A percentile compares a stretch with the other conserved stretches of the same genome.
phyloP scores from a whole-genome alignment of 2,888 invertebrate species.

The Merodon equestris region DNA sequence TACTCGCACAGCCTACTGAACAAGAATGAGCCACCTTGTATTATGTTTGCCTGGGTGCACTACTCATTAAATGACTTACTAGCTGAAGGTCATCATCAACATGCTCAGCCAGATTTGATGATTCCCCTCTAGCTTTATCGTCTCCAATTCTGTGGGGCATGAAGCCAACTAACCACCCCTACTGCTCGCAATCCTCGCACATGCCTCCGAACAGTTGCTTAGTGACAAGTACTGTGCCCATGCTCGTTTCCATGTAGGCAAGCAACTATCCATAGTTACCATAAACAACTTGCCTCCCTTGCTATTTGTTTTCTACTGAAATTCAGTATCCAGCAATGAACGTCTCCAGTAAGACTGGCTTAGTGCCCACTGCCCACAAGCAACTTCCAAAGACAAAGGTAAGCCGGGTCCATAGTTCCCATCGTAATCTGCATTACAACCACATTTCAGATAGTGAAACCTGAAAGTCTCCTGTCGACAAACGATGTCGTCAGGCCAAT shows the following conservation, averaged over 20 bases:
- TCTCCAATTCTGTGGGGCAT: too few species aligned
- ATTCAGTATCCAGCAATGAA: slow-evolving; percentile 78
- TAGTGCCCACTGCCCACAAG: slow-evolving; percentile 82
- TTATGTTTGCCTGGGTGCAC: too few species aligned
- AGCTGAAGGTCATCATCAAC: too few species aligned
- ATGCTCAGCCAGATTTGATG: too few species aligned
- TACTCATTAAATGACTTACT: too few species aligned
- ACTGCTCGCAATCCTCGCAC: too few species aligned
- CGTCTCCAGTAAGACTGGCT: slow-evolving; percentile 83
- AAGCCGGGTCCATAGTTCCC: not conserved
- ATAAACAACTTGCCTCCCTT: not conserved
- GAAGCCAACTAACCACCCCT: too few species aligned
- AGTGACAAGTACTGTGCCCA: too few species aligned
- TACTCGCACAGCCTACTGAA: too few species aligned
- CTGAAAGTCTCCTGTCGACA: slow-evolving; percentile 70
- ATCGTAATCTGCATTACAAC: not conserved
- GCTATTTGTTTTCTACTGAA: not conserved
- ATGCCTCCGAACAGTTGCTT: too few species aligned
- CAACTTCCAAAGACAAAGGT: slow-evolving; percentile 69
- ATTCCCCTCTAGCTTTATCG: too few species aligned
- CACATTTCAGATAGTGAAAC: slow-evolving; percentile 52
- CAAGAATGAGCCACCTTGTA: too few species aligned
- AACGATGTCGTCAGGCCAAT: slow-evolving; percentile 84
- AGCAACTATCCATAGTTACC: not conserved
- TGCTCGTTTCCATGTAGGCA: not conserved